Percentiles rank a stretch among this genome's conserved stretches.
Conservation (phyloP, 2,888 invertebrate genomes). For the Napeogenes sylphis region DNA sequence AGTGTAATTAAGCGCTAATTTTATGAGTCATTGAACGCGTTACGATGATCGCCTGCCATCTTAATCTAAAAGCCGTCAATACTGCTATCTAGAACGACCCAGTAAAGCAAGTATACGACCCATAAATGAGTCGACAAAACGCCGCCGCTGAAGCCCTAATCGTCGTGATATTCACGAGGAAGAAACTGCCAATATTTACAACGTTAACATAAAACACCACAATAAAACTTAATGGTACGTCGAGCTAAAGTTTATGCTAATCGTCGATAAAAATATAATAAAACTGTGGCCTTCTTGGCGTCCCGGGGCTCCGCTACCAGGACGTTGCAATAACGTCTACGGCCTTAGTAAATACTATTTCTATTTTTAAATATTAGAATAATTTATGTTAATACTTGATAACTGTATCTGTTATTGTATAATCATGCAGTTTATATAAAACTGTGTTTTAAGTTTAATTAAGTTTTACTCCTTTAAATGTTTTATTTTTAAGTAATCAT, state of each 20-base stretch:
- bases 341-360: neutral
- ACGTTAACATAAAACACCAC: slow-evolving; percentile 55
- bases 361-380: neutral
- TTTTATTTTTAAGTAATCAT: no score
- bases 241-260: slow-evolving; percentile 58
- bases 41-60: slow-evolving; percentile 42
- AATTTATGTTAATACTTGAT: neutral
- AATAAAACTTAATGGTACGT: slow-evolving; percentile 59
- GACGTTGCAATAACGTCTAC: neutral
- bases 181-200: slow-evolving; percentile 59
- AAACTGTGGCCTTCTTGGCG: slow-evolving; percentile 47
- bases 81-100: slow-evolving; percentile 62
- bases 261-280: slow-evolving; percentile 59
- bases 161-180: slow-evolving; percentile 50
- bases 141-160: slow-evolving; percentile 52
- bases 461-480: no score
- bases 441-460: no score
- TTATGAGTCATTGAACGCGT: slow-evolving; percentile 44
- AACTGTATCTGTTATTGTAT: neutral
- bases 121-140: slow-evolving; percentile 64
- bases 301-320: slow-evolving; percentile 36
- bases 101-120: slow-evolving; percentile 64
- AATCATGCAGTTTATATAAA: no score
- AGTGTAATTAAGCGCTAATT: slow-evolving; percentile 43
- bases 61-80: slow-evolving; percentile 66